These are phyloP conservation scores for Acanthochromis polyacanthus DNA, from an alignment of 2,113 vertebrate species.

Conservation along the genomic window DNA sequence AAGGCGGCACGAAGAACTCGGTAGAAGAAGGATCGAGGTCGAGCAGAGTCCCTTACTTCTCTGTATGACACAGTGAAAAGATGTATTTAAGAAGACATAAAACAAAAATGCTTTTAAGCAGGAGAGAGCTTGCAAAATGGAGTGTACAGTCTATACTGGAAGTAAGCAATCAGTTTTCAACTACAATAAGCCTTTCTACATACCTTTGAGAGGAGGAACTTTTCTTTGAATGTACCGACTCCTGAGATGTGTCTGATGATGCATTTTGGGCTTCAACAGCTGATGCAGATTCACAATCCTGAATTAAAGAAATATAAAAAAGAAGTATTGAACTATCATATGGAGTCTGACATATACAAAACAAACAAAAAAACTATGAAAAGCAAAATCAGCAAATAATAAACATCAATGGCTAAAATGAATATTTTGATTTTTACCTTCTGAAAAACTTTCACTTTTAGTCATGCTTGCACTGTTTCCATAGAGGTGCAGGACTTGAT, in stretches of 20 bases:
- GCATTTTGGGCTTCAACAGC: not conserved
- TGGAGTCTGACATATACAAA: too few species aligned
- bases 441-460: too few species aligned
- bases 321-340: not conserved
- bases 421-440: too few species aligned
- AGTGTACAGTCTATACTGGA: not conserved
- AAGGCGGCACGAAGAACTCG: conserved; percentile 89
- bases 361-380: not conserved
- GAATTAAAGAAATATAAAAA: not conserved
- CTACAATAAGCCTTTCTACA: not conserved
- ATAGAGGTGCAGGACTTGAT: too few species aligned
- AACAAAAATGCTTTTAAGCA: not conserved
- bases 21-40: conserved; percentile 87
- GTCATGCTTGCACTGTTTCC: too few species aligned
- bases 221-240: conserved; percentile 16
- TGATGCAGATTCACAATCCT: conserved; percentile 54
- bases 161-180: too few species aligned
- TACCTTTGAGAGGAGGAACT: conserved; percentile 48
- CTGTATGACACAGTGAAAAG: conserved; percentile 43
- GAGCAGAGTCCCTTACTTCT: conserved; percentile 60
- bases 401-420: too few species aligned
- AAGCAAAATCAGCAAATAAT: too few species aligned
- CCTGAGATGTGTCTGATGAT: conserved; percentile 7
- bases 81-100: not conserved
- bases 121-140: not conserved